Percentiles rank a stretch among this genome's conserved stretches.
These are phyloP conservation scores for Chirona hameri DNA, from an alignment of 2,888 invertebrate genomes.

Conservation along the genomic window DNA sequence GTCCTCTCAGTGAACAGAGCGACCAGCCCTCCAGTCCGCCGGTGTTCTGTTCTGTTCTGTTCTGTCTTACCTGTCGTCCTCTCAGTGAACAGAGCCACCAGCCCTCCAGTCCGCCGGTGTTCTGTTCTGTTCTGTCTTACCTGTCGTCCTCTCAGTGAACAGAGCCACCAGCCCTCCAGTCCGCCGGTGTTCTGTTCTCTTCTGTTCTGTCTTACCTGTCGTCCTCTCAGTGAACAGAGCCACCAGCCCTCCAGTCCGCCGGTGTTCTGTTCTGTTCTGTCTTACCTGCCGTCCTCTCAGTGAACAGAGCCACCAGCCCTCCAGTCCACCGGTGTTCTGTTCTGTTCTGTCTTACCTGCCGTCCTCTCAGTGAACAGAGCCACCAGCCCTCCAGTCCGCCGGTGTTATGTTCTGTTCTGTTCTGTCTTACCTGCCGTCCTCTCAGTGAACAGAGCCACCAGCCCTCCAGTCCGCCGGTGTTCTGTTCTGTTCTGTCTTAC, in stretches of 20 bases:
- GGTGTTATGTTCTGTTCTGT: slow-evolving; percentile 90
- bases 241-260: slow-evolving; percentile 94
- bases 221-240: slow-evolving; percentile 84
- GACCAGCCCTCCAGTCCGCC: slow-evolving; percentile 94
- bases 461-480: slow-evolving; percentile 84
- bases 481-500: too few species aligned
- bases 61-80: slow-evolving; percentile 85
- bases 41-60: slow-evolving; percentile 90
- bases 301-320: slow-evolving; percentile 97
- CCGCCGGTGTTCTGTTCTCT: slow-evolving; percentile 90
- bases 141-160: slow-evolving; percentile 84
- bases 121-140: too few species aligned
- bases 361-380: slow-evolving; percentile 84
- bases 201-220: too few species aligned
- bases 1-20: slow-evolving; percentile 84
- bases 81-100: slow-evolving; percentile 95
- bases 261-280: slow-evolving; percentile 90
- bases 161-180: slow-evolving; percentile 95
- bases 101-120: slow-evolving; percentile 84
- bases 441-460: slow-evolving; percentile 95
- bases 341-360: too few species aligned
- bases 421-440: slow-evolving; percentile 81
- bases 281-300: slow-evolving; percentile 82
- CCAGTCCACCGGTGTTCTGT: slow-evolving; percentile 83
- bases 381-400: slow-evolving; percentile 94